These are phyloP conservation scores for Drosophila paulistorum DNA, from an alignment of 1,140 invertebrate species.

Conservation along the genomic window DNA sequence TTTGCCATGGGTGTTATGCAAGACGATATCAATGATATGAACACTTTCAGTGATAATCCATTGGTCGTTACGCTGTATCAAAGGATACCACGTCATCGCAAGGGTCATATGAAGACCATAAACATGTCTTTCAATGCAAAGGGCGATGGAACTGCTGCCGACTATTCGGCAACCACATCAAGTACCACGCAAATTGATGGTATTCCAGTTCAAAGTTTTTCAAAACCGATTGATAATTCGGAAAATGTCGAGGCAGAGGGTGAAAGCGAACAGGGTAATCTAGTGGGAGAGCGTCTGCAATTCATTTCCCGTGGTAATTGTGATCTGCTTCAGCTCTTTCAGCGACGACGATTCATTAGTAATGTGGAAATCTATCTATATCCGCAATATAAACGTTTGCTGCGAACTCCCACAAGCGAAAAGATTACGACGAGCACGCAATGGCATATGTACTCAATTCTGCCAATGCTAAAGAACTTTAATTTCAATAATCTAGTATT, in stretches of 20 bases:
- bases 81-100: constrained; percentile 50
- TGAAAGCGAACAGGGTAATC: constrained; percentile 32
- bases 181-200: neutral
- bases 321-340: constrained; percentile 68
- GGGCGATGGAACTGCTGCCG: neutral
- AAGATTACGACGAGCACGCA: constrained; percentile 47
- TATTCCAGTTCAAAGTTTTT: neutral
- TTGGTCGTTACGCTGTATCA: constrained; percentile 63
- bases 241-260: neutral
- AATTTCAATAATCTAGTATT: constrained; percentile 65
- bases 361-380: constrained; percentile 57
- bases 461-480: constrained; percentile 64
- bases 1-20: constrained; percentile 65
- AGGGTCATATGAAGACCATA: constrained; percentile 1
- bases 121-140: neutral
- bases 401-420: constrained; percentile 3
- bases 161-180: neutral
- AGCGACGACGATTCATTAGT: constrained; percentile 53
- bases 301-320: constrained; percentile 66
- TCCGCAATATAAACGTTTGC: constrained; percentile 34
- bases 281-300: constrained; percentile 44
- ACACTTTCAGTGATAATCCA: constrained; percentile 68
- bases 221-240: neutral
- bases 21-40: constrained; percentile 70
- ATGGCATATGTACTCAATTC: constrained; percentile 76